Evolutionary conservation across 23 tunicate species (phyloP), one percentile per base, ranked within the genome.

Genomic region (Styela clava): DNA sequence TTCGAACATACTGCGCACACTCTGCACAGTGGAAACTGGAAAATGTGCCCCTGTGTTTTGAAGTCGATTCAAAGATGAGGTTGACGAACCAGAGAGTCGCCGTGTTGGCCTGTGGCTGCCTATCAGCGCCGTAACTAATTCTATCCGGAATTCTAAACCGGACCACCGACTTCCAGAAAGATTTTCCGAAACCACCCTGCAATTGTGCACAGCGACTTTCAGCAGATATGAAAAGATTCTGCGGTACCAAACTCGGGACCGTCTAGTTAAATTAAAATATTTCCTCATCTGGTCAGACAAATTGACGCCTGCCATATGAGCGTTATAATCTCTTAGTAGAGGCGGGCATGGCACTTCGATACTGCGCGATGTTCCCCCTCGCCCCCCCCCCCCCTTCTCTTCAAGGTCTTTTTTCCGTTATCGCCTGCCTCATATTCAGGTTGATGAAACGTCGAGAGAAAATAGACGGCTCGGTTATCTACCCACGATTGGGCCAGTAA

Each of bases 361-460:
- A 61, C 21, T 19, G 20, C 21, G 20, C 21, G 19, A 21, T 61
- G 20, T 19, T 61, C 64, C 21, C 64, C 64, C 19, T 19, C 64
- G 64, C 35, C 31, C 30, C 26, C 35, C 64, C 64, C 21, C 19
- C 21, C 19, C 64, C 9, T 62, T 26, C 12, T 69, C 16, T 22
- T 22, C 31, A 3, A 16, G 20, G n/a, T n/a, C n/a, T n/a, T n/a
- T n/a, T n/a, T n/a, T n/a, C n/a, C 63, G 63, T 18, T 18, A 56
- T 18, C 63, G 20, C 63, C 63, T 18, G 63, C 20, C 18, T 56
- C 63, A 20, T 56, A 56, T 68, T 68, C 28, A 33, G 34, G 28
- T 24, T 24, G 63, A 69, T 68, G 84, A 31, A 23, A 67, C 34
- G 64, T 81, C 9, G 84, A 81, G 30, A 81, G 65, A 68, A 81